Base-by-base conservation (phyloP, 2,888 invertebrate species). In the Heliconius charithonia region DNA sequence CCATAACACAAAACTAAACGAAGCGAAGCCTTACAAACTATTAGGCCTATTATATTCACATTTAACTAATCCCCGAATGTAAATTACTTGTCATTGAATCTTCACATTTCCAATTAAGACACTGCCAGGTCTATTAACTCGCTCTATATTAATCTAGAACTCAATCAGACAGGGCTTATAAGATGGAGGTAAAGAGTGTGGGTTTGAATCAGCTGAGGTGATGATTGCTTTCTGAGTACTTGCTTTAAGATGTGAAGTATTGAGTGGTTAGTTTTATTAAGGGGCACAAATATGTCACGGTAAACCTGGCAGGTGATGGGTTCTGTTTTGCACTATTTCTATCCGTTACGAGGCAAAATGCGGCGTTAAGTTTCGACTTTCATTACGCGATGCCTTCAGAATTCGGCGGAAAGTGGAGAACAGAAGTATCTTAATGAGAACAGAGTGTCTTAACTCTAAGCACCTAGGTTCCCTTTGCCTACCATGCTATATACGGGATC, bases 31-130 rank as follows among this genome's bases (percentile, higher is more conserved):
- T n/a, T 32, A 59, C 29, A 32, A 72, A 32, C 72, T 32, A 59
- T 72, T 32, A 72, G 13, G 32, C 22, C 56, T 59, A 72, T 59
- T 72, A 37, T 16, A 56, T 56, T 41, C 59, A 77, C 56, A 66
- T 73, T 59, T 27, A 19, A 75, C 71, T 72, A 72, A 77, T 77
- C 77, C 29, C 37, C 75, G 62, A 70, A 77, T 75, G 80, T 77
- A 72, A 80, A 80, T 79, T 74, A 79, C 73, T 79, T 62, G 27
- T 70, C 69, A 72, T 59, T 62, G 63, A 74, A 74, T 74, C 74
- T 45, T 41, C 62, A 80, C 80, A 77, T 56, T 75, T 80, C 77
- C 75, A 78, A 80, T 80, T 76, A 79, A 25, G 73, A 51, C 79
- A 69, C 45, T 69, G 79, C n/a, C 16, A 63, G 25, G 27, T 16